phyloP scores from a whole-genome alignment of 2,888 invertebrate genomes.

The Andrena bicolor region DNA sequence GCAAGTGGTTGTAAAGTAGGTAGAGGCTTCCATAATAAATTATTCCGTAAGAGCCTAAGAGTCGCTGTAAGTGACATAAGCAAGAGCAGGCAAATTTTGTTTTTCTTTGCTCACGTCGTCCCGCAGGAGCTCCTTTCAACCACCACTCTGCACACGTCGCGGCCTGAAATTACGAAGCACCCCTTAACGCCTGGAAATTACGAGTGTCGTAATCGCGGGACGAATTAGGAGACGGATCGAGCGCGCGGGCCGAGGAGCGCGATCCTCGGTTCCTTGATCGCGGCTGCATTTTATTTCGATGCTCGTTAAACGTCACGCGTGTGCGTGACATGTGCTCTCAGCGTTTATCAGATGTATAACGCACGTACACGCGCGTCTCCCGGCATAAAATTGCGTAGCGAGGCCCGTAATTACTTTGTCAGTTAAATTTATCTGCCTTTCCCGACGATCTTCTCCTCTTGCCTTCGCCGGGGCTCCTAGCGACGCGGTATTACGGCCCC shows the following conservation, averaged over 20 bases:
- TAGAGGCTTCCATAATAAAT: too few species aligned
- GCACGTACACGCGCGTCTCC: slow-evolving; percentile 1
- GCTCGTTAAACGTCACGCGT: slow-evolving; percentile 54
- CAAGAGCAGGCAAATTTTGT: too few species aligned
- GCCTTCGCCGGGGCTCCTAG: slow-evolving; percentile 35
- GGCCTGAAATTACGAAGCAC: background rate
- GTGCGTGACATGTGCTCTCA: slow-evolving; percentile 51
- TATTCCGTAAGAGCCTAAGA: background rate
- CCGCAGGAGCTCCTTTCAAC: too few species aligned
- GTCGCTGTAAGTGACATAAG: background rate
- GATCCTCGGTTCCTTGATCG: background rate
- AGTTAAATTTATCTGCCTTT: slow-evolving; percentile 62
- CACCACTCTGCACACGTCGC: background rate
- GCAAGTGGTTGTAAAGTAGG: too few species aligned
- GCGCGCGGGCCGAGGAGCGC: background rate
- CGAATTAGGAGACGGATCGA: slow-evolving; percentile 13
- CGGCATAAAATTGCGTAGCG: slow-evolving; percentile 55
- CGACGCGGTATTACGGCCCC: slow-evolving; percentile 46
- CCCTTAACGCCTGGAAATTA: background rate
- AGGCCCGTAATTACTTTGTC: slow-evolving; percentile 65
- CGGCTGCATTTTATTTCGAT: slow-evolving; percentile 38
- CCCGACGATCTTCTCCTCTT: slow-evolving; percentile 44
- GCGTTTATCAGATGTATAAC: slow-evolving; percentile 43
- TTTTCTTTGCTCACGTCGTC: too few species aligned
- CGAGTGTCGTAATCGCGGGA: slow-evolving; percentile 14